phyloP scores from a whole-genome alignment of 2,113 vertebrate genomes.

The Oxyruncus cristatus region DNA sequence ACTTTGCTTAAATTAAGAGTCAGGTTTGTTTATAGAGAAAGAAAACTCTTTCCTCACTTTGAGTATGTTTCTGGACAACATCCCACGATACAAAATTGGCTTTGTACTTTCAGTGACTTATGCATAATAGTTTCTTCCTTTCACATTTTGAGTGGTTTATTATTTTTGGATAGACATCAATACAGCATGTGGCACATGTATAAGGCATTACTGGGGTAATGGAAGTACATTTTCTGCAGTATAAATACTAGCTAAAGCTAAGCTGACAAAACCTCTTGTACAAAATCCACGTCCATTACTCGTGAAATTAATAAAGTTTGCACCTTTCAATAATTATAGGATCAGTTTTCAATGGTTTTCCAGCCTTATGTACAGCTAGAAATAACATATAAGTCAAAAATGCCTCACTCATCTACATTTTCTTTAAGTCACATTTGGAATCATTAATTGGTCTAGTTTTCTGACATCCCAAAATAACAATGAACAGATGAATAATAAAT shows the following conservation, averaged over 20 bases:
- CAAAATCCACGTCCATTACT: neutral
- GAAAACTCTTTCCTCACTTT: slow-evolving; percentile 41
- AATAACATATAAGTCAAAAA: neutral
- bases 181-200: slow-evolving; percentile 28
- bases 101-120: slow-evolving; percentile 57
- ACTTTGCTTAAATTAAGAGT: slow-evolving; percentile 66
- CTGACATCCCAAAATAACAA: neutral
- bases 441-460: neutral
- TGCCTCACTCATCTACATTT: neutral
- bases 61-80: slow-evolving; percentile 57
- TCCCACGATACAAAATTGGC: slow-evolving; percentile 54
- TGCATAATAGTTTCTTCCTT: slow-evolving; percentile 63
- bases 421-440: neutral
- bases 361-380: neutral
- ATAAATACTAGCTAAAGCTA: neutral
- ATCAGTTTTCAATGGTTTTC: neutral
- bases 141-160: slow-evolving; percentile 63
- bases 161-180: slow-evolving; percentile 68
- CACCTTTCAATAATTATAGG: neutral
- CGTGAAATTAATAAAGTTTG: neutral
- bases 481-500: neutral
- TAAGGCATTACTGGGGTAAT: neutral
- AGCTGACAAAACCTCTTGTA: neutral
- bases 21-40: slow-evolving; percentile 70
- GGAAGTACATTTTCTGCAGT: slow-evolving; percentile 11